phyloP scores from a whole-genome alignment of 2,888 invertebrate genomes.

The Leucoma salicis region DNA sequence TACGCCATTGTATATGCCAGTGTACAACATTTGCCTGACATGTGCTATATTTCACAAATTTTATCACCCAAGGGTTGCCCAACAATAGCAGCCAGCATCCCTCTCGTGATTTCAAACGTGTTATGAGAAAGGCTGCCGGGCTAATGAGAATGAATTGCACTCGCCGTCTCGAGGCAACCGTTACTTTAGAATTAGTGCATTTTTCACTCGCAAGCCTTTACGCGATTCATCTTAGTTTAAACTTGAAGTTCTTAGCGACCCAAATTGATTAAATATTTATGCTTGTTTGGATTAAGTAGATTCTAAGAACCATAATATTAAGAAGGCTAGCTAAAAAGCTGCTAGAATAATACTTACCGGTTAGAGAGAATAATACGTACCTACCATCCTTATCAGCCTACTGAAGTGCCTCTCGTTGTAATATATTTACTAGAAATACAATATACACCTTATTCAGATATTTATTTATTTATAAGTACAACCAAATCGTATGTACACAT shows the following conservation, averaged over 20 bases:
- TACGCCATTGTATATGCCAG: not conserved
- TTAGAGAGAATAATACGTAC: no score
- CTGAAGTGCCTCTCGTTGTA: no score
- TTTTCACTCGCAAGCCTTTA: constrained; percentile 63
- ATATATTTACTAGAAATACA: no score
- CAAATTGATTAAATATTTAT: constrained; percentile 48
- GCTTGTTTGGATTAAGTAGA: no score
- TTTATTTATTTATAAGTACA: no score
- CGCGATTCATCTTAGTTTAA: constrained; percentile 65
- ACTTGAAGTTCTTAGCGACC: constrained; percentile 53
- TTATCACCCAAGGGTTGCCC: constrained; percentile 9
- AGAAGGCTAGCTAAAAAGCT: no score
- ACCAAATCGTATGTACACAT: no score
- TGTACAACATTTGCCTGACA: not conserved
- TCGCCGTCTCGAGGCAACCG: constrained; percentile 46
- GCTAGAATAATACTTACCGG: no score
- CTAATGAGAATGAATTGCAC: constrained; percentile 78
- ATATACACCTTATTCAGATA: no score
- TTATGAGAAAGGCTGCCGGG: constrained; percentile 61
- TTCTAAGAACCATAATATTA: no score
- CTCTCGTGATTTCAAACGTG: constrained; percentile 50
- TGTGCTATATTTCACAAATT: constrained; percentile 6
- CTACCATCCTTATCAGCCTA: no score
- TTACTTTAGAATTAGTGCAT: constrained; percentile 70
- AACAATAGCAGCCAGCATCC: constrained; percentile 18